A percentile compares a stretch with the other conserved stretches of the same genome.
Evolutionary conservation across 1,140 invertebrate species (phyloP).

Genomic region (Pantala flavescens): DNA sequence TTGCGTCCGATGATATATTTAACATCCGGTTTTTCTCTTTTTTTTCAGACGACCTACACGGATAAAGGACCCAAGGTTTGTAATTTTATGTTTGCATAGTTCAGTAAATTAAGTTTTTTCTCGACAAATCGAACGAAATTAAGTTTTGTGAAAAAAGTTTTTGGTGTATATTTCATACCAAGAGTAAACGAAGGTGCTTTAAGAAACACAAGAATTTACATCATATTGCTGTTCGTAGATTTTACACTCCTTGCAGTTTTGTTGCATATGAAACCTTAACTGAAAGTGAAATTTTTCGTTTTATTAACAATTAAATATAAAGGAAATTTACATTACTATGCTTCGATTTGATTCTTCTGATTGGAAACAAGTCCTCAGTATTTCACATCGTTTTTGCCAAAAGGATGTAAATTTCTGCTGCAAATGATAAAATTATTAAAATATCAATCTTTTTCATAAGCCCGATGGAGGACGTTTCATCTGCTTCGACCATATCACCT

Average conservation of each 20-base stretch:
- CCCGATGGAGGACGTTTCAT: conserved; percentile 75
- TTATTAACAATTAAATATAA: background rate
- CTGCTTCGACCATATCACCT: conserved; percentile 85
- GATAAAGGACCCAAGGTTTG: conserved; percentile 77
- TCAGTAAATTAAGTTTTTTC: conserved; percentile 16
- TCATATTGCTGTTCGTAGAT: background rate
- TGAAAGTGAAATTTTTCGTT: too few species aligned
- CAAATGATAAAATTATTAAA: conserved; percentile 17
- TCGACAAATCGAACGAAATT: conserved; percentile 17
- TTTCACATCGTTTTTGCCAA: background rate
- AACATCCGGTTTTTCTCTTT: background rate
- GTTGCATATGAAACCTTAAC: too few species aligned
- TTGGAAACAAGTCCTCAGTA: background rate
- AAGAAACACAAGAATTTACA: background rate
- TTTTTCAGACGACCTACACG: conserved; percentile 69
- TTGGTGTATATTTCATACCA: background rate
- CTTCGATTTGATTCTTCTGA: background rate
- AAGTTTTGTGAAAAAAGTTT: conserved; percentile 1
- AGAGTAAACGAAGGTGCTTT: background rate
- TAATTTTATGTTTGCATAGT: conserved; percentile 17
- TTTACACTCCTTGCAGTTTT: too few species aligned
- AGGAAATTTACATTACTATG: background rate
- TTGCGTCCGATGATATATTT: too few species aligned
- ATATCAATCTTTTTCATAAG: conserved; percentile 35
- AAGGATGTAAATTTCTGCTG: background rate